phyloP scores from a whole-genome alignment of 2,888 invertebrate species.

The Oeneis ivallda region DNA sequence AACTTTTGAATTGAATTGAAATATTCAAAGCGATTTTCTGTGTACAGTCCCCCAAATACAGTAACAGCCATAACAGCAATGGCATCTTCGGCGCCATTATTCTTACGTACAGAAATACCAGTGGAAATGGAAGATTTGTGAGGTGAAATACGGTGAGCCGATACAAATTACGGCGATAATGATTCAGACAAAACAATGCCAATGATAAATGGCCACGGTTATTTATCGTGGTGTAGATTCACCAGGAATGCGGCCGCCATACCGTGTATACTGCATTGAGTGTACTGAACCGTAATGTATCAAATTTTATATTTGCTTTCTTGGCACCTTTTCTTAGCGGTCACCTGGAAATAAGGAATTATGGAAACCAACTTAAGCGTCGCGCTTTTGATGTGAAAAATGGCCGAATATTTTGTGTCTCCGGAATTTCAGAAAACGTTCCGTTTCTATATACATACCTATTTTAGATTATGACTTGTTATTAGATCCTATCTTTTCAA shows the following conservation, averaged over 20 bases:
- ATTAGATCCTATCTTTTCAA: no score
- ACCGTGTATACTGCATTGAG: slow-evolving; percentile 10
- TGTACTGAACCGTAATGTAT: slow-evolving; percentile 63
- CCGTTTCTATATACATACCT: no score
- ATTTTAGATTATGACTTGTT: no score
- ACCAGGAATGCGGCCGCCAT: slow-evolving; percentile 40
- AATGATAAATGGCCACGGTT: slow-evolving; percentile 43
- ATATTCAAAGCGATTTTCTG: slow-evolving; percentile 5
- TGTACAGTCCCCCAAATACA: slow-evolving; percentile 14
- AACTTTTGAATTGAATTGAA: neutral
- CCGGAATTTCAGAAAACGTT: neutral
- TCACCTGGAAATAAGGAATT: slow-evolving; percentile 6
- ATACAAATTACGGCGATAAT: slow-evolving; percentile 46
- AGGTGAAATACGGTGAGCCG: slow-evolving; percentile 40
- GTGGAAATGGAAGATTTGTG: slow-evolving; percentile 37
- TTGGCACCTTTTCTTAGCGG: slow-evolving; percentile 17
- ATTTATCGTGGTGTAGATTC: slow-evolving; percentile 40
- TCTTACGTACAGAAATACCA: slow-evolving; percentile 29
- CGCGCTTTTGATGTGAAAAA: neutral
- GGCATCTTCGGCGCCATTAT: slow-evolving; percentile 21
- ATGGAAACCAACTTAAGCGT: slow-evolving; percentile 7
- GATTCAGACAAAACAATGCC: slow-evolving; percentile 45
- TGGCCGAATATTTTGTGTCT: neutral
- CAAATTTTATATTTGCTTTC: slow-evolving; percentile 57
- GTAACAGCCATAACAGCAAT: slow-evolving; percentile 10